Evolutionary conservation across 2,113 vertebrate genomes (phyloP), one percentile per base, ranked within the genome.

Genomic region (Athene noctua): DNA sequence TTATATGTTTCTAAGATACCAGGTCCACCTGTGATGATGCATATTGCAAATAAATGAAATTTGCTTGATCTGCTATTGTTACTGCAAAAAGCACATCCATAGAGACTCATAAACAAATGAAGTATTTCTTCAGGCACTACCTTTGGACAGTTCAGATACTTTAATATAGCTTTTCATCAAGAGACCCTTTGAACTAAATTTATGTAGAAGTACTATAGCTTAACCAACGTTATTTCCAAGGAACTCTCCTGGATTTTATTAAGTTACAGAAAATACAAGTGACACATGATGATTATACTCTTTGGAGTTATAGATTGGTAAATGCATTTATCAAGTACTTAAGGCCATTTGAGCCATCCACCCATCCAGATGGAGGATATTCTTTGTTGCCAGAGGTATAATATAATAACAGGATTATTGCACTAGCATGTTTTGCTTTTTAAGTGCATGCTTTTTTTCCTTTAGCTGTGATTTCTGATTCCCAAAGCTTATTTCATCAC

Each of bases 381-480:
- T 74, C 86, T 75, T 63, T 78, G 67, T 86, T 88, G 82, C 59
- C 85, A 96, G 82, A 47, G 63, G 20, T 58, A 27, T 89, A 80
- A 89, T 82, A 58, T 58, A 87, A 73, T 84, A 85, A 86, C 34
- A 92, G 66, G 74, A 80, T 94, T 95, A 95, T 82, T 92, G n/a
- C 52, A 20, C 30, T 27, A 34, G 66, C 57, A 36, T 2, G 2
- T 80, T 89, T 75, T 55, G 22, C 63, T 80, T 72, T 65, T 72
- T 65, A 93, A 94, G 71, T 82, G 71, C 74, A 87, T 63, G n/a
- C 29, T 66, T 80, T 70, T 73, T 26, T 88, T 67, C 51, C 38
- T 80, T 54, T 77, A 82, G n/a, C 85, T 88, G 38, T 62, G 62
- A 93, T 77, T 85, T 87, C 73, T 75, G 74, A 61, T 85, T 86